Evolutionary conservation across 2,113 vertebrate genomes (phyloP).

Genomic region (Tragelaphus imberbis): DNA sequence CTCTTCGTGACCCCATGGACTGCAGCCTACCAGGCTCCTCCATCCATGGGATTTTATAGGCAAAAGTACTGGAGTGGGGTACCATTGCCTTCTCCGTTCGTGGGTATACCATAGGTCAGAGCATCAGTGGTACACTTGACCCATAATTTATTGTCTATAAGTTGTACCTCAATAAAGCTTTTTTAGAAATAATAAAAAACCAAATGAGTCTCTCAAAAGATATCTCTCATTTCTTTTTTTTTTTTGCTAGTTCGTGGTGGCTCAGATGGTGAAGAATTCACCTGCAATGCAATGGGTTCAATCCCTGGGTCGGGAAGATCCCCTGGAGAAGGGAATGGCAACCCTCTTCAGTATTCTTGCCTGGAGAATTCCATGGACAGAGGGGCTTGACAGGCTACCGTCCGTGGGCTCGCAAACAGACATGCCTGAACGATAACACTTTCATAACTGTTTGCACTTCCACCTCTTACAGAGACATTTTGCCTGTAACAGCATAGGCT

Average conservation of each 20-base stretch:
- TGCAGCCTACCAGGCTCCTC: no score
- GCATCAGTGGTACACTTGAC: no score
- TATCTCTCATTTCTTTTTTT: background rate
- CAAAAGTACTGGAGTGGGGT: no score
- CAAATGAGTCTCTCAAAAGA: background rate
- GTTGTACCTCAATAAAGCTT: background rate
- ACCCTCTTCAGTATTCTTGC: background rate
- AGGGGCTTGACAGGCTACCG: background rate
- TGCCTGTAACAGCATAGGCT: background rate
- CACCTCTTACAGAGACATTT: background rate
- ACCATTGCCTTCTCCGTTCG: background rate
- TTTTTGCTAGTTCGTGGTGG: background rate
- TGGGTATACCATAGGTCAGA: background rate
- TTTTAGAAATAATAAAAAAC: background rate
- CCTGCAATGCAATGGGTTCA: background rate
- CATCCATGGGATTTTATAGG: no score
- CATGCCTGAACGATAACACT: background rate
- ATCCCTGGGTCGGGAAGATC: background rate
- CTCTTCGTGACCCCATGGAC: no score
- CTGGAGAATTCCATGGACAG: background rate
- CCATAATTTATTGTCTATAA: background rate
- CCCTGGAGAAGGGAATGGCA: background rate
- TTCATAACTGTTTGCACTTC: background rate
- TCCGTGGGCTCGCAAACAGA: background rate
- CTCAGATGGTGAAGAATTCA: background rate